A percentile compares a stretch with the other conserved stretches of the same genome.
Conservation (phyloP, 1,140 invertebrate genomes). For the Centruroides vittatus region DNA sequence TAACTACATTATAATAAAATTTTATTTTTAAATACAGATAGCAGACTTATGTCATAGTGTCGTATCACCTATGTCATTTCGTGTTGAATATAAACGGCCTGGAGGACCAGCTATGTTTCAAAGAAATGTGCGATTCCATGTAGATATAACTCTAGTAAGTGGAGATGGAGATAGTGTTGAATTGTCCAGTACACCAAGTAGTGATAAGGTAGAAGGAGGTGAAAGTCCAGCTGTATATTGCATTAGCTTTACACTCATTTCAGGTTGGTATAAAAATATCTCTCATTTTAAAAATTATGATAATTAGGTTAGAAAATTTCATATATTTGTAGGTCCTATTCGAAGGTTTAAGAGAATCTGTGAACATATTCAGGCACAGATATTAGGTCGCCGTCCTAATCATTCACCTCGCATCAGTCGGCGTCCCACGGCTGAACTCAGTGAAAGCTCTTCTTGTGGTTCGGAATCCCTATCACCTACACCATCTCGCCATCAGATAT, state of each 20-base stretch:
- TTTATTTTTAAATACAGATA: slow-evolving; percentile 47
- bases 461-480: slow-evolving; percentile 49
- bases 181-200: slow-evolving; percentile 50
- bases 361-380: slow-evolving; percentile 86
- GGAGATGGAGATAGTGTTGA: slow-evolving; percentile 28
- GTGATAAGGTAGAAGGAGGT: slow-evolving; percentile 36
- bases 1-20: not conserved
- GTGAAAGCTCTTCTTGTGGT: slow-evolving; percentile 66
- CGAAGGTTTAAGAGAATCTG: slow-evolving; percentile 86
- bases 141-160: slow-evolving; percentile 39
- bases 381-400: slow-evolving; percentile 43
- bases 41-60: slow-evolving; percentile 96
- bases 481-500: slow-evolving; percentile 16
- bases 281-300: not conserved
- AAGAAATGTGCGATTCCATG: slow-evolving; percentile 88
- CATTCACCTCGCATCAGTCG: slow-evolving; percentile 47
- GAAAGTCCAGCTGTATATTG: slow-evolving; percentile 71
- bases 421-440: slow-evolving; percentile 44
- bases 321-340: slow-evolving; percentile 58
- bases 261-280: slow-evolving; percentile 46
- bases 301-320: not conserved
- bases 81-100: slow-evolving; percentile 84
- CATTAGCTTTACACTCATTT: slow-evolving; percentile 87
- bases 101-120: slow-evolving; percentile 92
- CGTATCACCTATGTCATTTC: slow-evolving; percentile 92